Evolutionary conservation across 1,140 invertebrate genomes (phyloP).

Genomic region (Coptotermes formosanus): DNA sequence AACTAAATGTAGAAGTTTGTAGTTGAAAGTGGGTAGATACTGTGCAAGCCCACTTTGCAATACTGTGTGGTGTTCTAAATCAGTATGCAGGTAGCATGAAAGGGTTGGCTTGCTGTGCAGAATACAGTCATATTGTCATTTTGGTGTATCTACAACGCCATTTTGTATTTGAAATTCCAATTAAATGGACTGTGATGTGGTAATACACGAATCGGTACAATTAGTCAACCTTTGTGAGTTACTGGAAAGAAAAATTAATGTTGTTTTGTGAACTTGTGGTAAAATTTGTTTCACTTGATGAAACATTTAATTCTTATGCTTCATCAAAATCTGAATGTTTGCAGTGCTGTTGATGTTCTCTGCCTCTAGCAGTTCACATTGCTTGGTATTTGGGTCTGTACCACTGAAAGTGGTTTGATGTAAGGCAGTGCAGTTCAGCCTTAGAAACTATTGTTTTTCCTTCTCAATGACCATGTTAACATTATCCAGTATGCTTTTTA

Average conservation of each 20-base stretch:
- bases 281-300: slow-evolving; percentile 2
- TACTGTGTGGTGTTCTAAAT: background rate
- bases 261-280: background rate
- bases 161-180: background rate
- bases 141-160: background rate
- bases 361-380: background rate
- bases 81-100: background rate
- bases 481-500: background rate
- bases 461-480: background rate
- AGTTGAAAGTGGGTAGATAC: background rate
- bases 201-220: background rate
- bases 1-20: background rate
- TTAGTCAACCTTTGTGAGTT: background rate
- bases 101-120: slow-evolving; percentile 13
- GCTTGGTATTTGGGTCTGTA: background rate
- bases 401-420: background rate
- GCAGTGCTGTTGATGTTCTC: background rate
- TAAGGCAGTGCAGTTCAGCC: background rate
- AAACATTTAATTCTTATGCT: slow-evolving; percentile 4
- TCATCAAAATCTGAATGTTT: background rate
- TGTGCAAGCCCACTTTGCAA: background rate
- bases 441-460: background rate
- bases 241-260: background rate
- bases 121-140: slow-evolving; percentile 1
- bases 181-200: background rate